These are phyloP conservation scores for Mythimna loreyi DNA, from an alignment of 2,888 invertebrate genomes.

Conservation along the genomic window DNA sequence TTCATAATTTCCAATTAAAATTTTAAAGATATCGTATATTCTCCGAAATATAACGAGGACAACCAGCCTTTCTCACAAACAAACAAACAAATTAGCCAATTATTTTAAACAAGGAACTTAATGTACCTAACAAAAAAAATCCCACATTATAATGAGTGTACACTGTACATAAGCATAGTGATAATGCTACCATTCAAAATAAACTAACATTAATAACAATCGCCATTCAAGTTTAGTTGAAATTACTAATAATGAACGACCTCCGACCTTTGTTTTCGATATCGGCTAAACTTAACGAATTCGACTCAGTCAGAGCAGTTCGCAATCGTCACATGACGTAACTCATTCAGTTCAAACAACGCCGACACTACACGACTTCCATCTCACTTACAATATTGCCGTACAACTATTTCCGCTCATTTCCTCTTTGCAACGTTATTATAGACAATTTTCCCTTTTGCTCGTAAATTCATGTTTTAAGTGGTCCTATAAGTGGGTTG, in stretches of 20 bases:
- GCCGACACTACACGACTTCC: slow-evolving; percentile 62
- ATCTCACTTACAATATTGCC: slow-evolving; percentile 31
- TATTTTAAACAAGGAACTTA: slow-evolving; percentile 37
- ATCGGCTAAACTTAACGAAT: slow-evolving; percentile 71
- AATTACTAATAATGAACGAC: slow-evolving; percentile 70
- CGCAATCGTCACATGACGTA: slow-evolving; percentile 69
- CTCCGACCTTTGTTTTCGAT: slow-evolving; percentile 68
- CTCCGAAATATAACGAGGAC: slow-evolving; percentile 22
- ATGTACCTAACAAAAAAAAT: slow-evolving; percentile 45
- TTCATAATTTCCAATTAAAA: neutral
- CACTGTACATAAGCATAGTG: slow-evolving; percentile 41
- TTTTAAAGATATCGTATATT: slow-evolving; percentile 3
- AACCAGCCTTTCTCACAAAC: slow-evolving; percentile 2
- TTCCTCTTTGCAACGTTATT: slow-evolving; percentile 48
- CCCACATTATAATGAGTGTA: slow-evolving; percentile 58
- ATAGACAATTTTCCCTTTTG: slow-evolving; percentile 47
- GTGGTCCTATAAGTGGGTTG: slow-evolving; percentile 13
- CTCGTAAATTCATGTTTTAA: slow-evolving; percentile 43
- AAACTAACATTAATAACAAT: slow-evolving; percentile 61
- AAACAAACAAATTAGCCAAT: slow-evolving; percentile 44
- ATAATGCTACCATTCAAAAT: slow-evolving; percentile 64
- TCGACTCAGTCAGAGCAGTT: slow-evolving; percentile 65
- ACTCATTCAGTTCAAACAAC: slow-evolving; percentile 66
- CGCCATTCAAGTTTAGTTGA: slow-evolving; percentile 67
- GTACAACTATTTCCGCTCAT: slow-evolving; percentile 48